Evolutionary conservation across 2,888 invertebrate species (phyloP), one percentile per base, ranked within the genome.

Genomic region (Watsonalla cultraria): DNA sequence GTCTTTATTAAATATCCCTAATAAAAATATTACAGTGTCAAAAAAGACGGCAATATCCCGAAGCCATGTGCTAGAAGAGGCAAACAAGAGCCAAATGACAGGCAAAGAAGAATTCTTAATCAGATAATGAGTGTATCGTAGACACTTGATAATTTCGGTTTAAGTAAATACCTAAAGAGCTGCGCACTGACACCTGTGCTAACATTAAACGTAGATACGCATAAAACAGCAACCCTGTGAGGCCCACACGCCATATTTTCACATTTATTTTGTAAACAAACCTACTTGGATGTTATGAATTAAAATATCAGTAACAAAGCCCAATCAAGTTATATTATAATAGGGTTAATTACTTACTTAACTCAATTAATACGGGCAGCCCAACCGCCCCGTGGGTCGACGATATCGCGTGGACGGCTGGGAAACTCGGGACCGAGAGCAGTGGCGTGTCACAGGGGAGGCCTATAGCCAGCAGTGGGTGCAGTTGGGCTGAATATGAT

Each of bases 91-190:
- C 24, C 13, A 54, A 57, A 56, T 68, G 67, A 66, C 65, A 63
- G 51, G 59, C 56, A 57, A 56, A 64, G 64, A 54, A 54, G 56
- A 56, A 65, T 64, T 70, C 59, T 64, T 75, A 72, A 72, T 74
- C 73, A 62, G 69, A 68, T 73, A 72, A 70, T 73, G 65, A 68
- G 67, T 65, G 57, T 51, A 53, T 51, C 55, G 64, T 62, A 69
- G 64, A 74, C 70, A 69, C 62, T 58, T 68, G 73, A 75, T 80
- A 79, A 81, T 82, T 83, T 80, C 66, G 78, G 76, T 76, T 67
- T 71, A 72, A 76, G 68, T 70, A 83, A 78, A 81, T 68, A 76
- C 13, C 56, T 62, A 63, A 58, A 72, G 60, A 66, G 68, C 73
- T 76, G 72, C 74, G 74, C 48, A 35, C 56, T 47, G 47, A 60